These are phyloP conservation scores for Empidonax traillii DNA, from an alignment of 2,113 vertebrate species.

Conservation along the genomic window DNA sequence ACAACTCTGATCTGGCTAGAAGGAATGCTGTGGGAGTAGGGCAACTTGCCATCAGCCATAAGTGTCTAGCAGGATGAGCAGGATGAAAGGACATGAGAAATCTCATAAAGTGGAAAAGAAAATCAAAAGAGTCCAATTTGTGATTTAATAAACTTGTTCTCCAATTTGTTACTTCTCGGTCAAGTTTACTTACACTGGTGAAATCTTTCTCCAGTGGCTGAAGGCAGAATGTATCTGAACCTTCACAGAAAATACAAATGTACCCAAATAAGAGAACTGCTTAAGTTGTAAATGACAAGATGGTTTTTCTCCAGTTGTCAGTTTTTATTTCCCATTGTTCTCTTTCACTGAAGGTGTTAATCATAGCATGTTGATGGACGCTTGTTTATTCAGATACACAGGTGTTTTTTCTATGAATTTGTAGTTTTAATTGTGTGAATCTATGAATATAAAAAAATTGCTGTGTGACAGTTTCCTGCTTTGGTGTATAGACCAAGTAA, in stretches of 20 bases:
- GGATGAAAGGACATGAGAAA: neutral
- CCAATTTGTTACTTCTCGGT: neutral
- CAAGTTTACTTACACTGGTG: neutral
- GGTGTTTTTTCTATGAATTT: neutral
- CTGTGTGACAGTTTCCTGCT: neutral
- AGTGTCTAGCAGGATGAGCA: neutral
- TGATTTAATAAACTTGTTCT: neutral
- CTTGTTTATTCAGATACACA: neutral
- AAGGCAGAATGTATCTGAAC: neutral
- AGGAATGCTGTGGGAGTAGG: slow-evolving; percentile 1
- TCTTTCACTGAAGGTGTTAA: neutral
- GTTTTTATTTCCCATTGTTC: neutral
- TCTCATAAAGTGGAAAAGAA: neutral
- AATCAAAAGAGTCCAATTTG: neutral
- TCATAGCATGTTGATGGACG: neutral
- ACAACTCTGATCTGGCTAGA: slow-evolving; percentile 21
- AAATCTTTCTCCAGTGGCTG: neutral
- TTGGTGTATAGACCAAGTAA: neutral
- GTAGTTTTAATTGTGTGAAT: neutral
- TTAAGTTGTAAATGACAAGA: neutral
- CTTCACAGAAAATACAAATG: neutral
- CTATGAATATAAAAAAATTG: neutral
- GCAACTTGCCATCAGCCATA: neutral
- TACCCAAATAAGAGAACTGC: neutral
- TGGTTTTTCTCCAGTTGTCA: neutral